A percentile compares a stretch with the other conserved stretches of the same genome.
Conservation (phyloP, 2,797 vertebrate species). For the Gobionotothen gibberifrons region DNA sequence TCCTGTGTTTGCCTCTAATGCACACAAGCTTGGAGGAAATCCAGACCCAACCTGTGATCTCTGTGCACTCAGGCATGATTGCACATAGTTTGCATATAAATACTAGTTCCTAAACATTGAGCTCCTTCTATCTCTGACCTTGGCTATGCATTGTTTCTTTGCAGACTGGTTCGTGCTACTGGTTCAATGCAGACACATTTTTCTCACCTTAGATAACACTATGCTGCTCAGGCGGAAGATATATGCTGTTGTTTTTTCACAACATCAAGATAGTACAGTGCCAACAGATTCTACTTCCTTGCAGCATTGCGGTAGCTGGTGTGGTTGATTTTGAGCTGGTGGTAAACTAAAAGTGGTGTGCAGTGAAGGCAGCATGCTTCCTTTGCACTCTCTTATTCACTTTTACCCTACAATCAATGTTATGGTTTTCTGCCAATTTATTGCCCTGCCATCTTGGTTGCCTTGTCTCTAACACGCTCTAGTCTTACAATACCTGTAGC, state of each 20-base stretch:
- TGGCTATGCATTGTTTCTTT: conserved; percentile 29
- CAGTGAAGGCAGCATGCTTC: conserved; percentile 20
- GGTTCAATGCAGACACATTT: not conserved
- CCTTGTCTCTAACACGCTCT: conserved; percentile 8
- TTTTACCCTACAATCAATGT: not conserved
- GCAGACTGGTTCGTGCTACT: not conserved
- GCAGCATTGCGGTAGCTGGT: not conserved
- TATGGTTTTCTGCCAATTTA: not conserved
- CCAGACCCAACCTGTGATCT: conserved; percentile 20
- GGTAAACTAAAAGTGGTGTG: not conserved
- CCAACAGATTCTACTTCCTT: conserved; percentile 10
- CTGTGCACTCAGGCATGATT: conserved; percentile 34
- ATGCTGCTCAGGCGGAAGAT: conserved; percentile 20
- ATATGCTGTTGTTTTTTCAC: not conserved
- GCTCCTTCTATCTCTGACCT: conserved; percentile 11
- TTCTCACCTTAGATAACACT: conserved; percentile 10
- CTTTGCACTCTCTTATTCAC: conserved; percentile 2
- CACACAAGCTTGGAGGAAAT: conserved; percentile 37
- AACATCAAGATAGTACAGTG: conserved; percentile 5
- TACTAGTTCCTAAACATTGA: conserved; percentile 14
- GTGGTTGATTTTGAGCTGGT: conserved; percentile 4
- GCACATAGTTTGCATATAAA: conserved; percentile 38
- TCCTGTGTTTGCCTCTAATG: conserved; percentile 27
- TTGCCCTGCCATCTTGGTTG: conserved; percentile 1
- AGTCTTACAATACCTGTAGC: not conserved